Evolutionary conservation across 2,888 invertebrate genomes (phyloP), one percentile per base, ranked within the genome.

Genomic region (Sialis fuliginosa): DNA sequence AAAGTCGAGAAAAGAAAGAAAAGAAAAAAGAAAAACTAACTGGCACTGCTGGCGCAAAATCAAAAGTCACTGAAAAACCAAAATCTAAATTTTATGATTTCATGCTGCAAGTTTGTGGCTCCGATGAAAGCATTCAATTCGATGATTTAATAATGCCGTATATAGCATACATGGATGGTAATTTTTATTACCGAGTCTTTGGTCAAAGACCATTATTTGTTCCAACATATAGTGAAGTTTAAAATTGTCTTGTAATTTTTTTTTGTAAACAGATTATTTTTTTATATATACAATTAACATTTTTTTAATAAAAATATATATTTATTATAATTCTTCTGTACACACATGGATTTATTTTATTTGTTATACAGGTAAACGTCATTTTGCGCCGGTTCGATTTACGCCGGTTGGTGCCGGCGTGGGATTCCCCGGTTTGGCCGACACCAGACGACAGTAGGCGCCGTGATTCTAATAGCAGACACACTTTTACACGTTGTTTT

Each of bases 141-240:
- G 43, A 43, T 30, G 30, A 7, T 6, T n/a, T 43, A n/a, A 31
- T 7, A 9, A 31, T n/a, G 9, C 43, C 43, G 10, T 43, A 30
- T 10, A 12, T 22, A 12, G 33, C 33, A 1, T 43, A 43, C 10
- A 31, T 32, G 12, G 43, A 43, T 43, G 43, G 43, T 7, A 32
- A 43, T 43, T 43, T 43, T 12, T 43, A 43, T 30, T 43, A 43
- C 31, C 30, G 43, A 30, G 5, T 43, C 12, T 43, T 43, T 31
- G 32, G 31, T 32, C 30, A 32, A 12, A 30, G 12, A n/a, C 12
- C 32, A 8, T 31, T 43, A 12, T 43, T 30, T 8, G 4, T 31
- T n/a, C 12, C 9, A 32, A 43, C 22, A 31, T 43, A 43, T 32
- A 43, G 43, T 43, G 32, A 31, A 5, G 31, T 48, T 32, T 48